Evolutionary conservation across 2,888 invertebrate species (phyloP), one percentile per base, ranked within the genome.

Genomic region (Eutolmus rufibarbis): DNA sequence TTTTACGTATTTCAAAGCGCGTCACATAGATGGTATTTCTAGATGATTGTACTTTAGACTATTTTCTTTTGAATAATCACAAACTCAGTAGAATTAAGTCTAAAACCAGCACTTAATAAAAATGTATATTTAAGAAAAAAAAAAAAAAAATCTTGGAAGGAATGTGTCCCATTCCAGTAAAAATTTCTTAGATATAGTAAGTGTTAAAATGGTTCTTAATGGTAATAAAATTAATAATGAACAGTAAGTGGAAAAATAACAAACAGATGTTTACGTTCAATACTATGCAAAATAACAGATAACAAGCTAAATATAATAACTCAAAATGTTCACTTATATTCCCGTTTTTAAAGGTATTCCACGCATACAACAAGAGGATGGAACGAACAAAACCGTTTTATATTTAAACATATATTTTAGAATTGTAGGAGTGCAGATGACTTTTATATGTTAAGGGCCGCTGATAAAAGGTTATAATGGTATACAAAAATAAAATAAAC

Each of bases 351-450:
- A 78, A 66, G 12, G 23, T 66, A 66, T 66, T 66, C 66, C 14
- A 66, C 28, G 19, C 66, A 66, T 66, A 66, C 19, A 66, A 2
- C 51, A 16, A 28, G 46, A 43, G 51, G 16, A 79, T 43, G 34
- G 16, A 77, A 77, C 19, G 37, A 77, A 31, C 34, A 37, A 77
- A 77, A 40, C 5, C 66, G 37, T 78, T 78, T 78, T 78, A 78
- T 78, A 78, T 78, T 78, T 37, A 78, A 78, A 23, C 19, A 66
- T 66, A 78, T 79, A 46, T 79, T 79, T 79, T 79, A 51, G n/a
- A 79, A n/a, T n/a, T 31, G 79, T 51, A 51, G 79, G 28, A 28
- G 28, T 23, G 31, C 46, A 79, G 51, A 34, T 79, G 79, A 79
- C 28, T 79, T 79, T 79, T 79, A 51, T 79, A 79, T 79, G 16